phyloP scores from a whole-genome alignment of 2,113 vertebrate genomes.

The Prochilodus magdalenae region DNA sequence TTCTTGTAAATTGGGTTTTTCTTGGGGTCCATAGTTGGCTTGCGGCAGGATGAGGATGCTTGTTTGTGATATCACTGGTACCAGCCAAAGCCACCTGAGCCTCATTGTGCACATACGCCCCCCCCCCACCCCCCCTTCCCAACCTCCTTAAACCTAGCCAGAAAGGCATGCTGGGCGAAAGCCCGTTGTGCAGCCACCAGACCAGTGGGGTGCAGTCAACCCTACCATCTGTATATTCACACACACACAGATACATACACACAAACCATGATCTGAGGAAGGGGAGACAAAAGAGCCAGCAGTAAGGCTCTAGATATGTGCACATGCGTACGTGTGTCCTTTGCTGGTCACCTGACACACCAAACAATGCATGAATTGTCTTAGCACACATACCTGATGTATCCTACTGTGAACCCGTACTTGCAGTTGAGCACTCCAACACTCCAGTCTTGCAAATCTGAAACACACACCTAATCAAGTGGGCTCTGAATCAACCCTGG shows the following conservation, averaged over 20 bases:
- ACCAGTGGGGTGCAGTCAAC: conserved; percentile 75
- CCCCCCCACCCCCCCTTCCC: too few relatives aligned
- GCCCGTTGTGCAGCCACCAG: conserved; percentile 47
- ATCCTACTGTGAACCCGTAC: not conserved
- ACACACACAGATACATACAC: conserved; percentile 50
- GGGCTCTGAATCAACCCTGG: conserved; percentile 56
- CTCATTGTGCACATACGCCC: not conserved
- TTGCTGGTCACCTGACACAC: not conserved
- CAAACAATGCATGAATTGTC: conserved; percentile 1
- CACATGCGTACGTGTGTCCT: conserved; percentile 2
- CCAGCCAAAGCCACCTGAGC: conserved; percentile 53
- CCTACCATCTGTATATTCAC: conserved; percentile 75
- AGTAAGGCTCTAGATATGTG: conserved; percentile 22
- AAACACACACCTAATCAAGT: conserved; percentile 49
- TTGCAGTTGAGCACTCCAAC: conserved; percentile 13
- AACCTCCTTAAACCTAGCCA: conserved; percentile 34
- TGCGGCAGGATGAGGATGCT: conserved; percentile 22
- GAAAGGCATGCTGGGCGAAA: conserved; percentile 24
- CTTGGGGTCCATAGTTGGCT: conserved; percentile 21
- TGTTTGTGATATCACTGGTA: conserved; percentile 42
- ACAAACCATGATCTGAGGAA: conserved; percentile 20
- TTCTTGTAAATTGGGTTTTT: conserved; percentile 52
- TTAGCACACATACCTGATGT: conserved; percentile 53
- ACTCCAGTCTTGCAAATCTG: conserved; percentile 38
- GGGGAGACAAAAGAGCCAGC: conserved; percentile 28